These are phyloP conservation scores for Eueides isabella DNA, from an alignment of 1,140 invertebrate species.

Conservation along the genomic window DNA sequence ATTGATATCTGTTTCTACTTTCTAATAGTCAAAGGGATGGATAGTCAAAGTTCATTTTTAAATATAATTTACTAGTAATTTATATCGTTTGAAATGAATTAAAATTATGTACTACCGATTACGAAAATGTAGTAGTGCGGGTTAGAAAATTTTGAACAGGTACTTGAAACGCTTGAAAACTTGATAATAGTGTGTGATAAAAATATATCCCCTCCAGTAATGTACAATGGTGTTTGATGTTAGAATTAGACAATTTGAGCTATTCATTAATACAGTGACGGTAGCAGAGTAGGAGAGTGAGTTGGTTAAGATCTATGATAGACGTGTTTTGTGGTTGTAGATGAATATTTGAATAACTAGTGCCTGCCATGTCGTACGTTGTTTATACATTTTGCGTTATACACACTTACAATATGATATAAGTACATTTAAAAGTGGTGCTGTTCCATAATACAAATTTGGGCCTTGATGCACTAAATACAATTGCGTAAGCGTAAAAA, in stretches of 20 bases:
- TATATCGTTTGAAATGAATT: not conserved
- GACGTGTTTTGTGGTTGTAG: not conserved
- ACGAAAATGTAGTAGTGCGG: not conserved
- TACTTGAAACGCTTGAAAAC: conserved; percentile 1
- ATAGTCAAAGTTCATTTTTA: not conserved
- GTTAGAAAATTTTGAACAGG: not conserved
- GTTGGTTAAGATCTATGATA: not conserved
- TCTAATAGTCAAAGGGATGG: not conserved
- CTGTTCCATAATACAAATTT: not conserved
- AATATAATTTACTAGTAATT: not conserved
- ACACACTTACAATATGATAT: conserved; percentile 3
- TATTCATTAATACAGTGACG: not conserved
- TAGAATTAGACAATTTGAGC: conserved; percentile 9
- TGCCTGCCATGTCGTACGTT: not conserved
- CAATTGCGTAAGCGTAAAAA: not conserved
- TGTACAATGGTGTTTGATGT: not conserved
- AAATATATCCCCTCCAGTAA: conserved; percentile 11
- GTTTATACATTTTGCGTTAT: not conserved
- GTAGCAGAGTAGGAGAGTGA: not conserved
- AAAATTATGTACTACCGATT: not conserved
- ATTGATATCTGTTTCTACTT: not conserved
- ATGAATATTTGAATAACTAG: conserved; percentile 2
- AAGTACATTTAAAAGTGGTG: conserved; percentile 3
- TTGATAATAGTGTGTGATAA: conserved; percentile 12
- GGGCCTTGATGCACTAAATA: not conserved